Conservation (phyloP, 2,888 invertebrate species). For the Rhyacophila evoluta region DNA sequence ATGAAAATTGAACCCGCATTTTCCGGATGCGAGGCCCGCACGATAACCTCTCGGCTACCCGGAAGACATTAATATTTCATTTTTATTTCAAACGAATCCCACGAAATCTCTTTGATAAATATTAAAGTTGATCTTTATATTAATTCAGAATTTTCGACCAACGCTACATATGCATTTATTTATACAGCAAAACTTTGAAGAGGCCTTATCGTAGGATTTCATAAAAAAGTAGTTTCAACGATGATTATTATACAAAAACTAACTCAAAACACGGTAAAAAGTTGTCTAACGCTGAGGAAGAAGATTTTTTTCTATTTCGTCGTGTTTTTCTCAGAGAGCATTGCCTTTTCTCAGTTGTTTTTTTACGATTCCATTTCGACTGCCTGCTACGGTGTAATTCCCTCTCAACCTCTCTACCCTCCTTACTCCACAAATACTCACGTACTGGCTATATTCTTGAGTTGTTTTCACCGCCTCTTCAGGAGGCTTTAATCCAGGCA, state of each 20-base stretch:
- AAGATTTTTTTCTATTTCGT: not conserved
- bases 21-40: no score
- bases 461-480: constrained; percentile 1
- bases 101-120: no score
- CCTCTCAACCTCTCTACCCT: not conserved
- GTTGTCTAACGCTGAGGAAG: not conserved
- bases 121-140: no score
- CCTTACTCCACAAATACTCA: not conserved
- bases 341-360: constrained; percentile 15
- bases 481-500: not conserved
- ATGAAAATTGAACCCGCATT: no score
- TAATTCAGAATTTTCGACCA: no score
- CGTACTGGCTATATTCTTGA: constrained; percentile 1
- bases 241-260: not conserved
- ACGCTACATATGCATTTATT: no score
- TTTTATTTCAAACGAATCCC: no score
- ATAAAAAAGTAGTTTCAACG: not conserved
- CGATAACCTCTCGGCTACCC: no score
- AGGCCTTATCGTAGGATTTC: no score
- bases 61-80: no score
- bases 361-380: constrained; percentile 17
- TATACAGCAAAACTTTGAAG: no score
- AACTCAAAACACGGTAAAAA: not conserved
- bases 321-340: constrained; percentile 22
- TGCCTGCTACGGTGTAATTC: constrained; percentile 5